Base-by-base conservation (phyloP, 1,140 invertebrate genomes). In the Leptoteleia sp. region DNA sequence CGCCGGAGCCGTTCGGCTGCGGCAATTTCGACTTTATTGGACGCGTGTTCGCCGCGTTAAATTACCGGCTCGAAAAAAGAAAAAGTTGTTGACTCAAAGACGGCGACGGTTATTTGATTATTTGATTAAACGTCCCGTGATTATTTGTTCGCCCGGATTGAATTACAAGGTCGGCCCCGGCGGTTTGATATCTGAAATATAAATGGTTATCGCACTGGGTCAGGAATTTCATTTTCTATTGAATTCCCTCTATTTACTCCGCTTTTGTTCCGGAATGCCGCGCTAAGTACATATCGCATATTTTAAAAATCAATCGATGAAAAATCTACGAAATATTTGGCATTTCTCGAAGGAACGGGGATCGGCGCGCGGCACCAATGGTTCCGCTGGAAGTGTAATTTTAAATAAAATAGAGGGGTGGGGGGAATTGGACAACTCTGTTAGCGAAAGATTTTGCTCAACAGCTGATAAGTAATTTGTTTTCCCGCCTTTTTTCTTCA, bases 21-120 rank as follows among this genome's bases (percentile, higher is more conserved):
- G 80, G 22, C 80, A 85, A 85, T 85, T 84, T 82, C 76, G 54
- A 54, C 82, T 85, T 84, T 85, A 85, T 85, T 85, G 81, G 65
- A 84, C 78, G 72, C 77, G 35, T 65, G 67, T 76, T 57, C n/a
- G 55, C 15, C 35, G 40, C 17, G 11, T 57, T 22, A 27, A 65
- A 59, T 75, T 50, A 50, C 13, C 7, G 13, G 33, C 4, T 3
- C 3, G 9, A 5, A 11, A 5, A 15, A 16, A 17, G 5, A 47
- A 72, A 62, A 61, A 48, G 9, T 54, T 27, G 54, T 71, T 37
- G 25, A 43, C 54, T 47, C 12, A 2, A 68, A 57, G 45, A 40
- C 11, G 33, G 9, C 25, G 11, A 6, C 42, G 42, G 64, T 48
- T 68, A 68, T 68, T 57, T 68, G 42, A 68, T 52, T 54, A 61